Base-by-base conservation (phyloP, 2,113 vertebrate species). In the Platysteira castanea region DNA sequence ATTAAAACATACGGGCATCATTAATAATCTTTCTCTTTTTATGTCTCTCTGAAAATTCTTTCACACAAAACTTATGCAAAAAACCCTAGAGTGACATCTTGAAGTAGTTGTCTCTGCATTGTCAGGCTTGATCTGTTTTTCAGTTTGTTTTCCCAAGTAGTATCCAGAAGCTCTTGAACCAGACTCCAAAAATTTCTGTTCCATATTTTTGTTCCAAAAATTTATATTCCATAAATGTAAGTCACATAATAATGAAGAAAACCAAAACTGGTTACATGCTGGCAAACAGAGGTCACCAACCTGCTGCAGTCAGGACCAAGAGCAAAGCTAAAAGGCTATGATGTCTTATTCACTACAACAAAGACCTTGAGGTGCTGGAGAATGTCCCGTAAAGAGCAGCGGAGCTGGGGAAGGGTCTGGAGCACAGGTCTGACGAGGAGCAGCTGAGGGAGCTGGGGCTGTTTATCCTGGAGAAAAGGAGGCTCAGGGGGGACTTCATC, bases 391-490 rank as follows among this genome's bases (percentile, higher is more conserved):
- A n/a, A 52, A 79, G 37, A 1, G 9, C 20, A 53, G 4, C 0
- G 1, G 15, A 50, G 17, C 13, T 53, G 27, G 27, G 27, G 27
- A 70, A 35, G 7, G 15, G 2, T 53, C 35, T 53, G 10, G 44
- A 78, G 71, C 4, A 64, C 27, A 37, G 13, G 12, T 5, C 13
- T 8, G 2, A 5, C 9, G 7, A 35, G 10, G 10, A 84, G 24
- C 1, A 0, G 15, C 44, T 44, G 49, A 35, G 13, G 8, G 18
- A 69, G 4, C 8, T 35, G 42, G 17, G 31, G 3, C 0, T 41
- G 22, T 30, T 81, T 11, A 35, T 18, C 1, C 33, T 35, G 33
- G 16, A 46, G 52, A 56, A 59, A 11, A 64, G 9, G 6, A 81
- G 19, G 21, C 21, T 64, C 19, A 75, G 7, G 24, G 27, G 22